phyloP scores from a whole-genome alignment of 2,888 invertebrate genomes.

The Iselma pallidipennis region DNA sequence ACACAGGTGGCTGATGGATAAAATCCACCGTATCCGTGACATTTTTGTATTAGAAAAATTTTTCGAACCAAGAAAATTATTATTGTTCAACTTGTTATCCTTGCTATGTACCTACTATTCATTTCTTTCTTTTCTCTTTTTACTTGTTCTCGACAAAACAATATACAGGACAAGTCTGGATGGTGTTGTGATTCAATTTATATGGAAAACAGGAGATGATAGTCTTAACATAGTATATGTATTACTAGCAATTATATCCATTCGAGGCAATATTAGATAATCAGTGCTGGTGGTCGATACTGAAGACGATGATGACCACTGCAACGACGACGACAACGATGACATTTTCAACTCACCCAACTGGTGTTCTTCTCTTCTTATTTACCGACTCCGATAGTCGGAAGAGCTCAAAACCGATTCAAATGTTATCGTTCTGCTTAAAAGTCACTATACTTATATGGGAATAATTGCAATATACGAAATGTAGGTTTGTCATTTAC shows the following conservation, averaged over 20 bases:
- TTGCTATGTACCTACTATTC: background rate
- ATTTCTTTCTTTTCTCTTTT: background rate
- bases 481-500: conserved; percentile 44
- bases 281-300: conserved; percentile 50
- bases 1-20: conserved; percentile 13
- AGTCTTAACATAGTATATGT: conserved; percentile 16
- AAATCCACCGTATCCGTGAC: conserved; percentile 16
- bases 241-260: conserved; percentile 42
- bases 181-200: conserved; percentile 26
- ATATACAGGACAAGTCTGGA: conserved; percentile 11
- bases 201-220: conserved; percentile 19
- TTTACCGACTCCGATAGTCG: conserved; percentile 28
- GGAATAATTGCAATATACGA: conserved; percentile 40
- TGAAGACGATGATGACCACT: conserved; percentile 28
- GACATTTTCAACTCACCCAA: background rate
- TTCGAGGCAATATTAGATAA: conserved; percentile 48
- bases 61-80: background rate
- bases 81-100: background rate
- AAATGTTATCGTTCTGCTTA: conserved; percentile 41
- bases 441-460: conserved; percentile 34
- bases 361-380: background rate
- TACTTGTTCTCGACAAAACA: background rate
- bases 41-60: conserved; percentile 11
- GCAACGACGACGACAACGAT: background rate
- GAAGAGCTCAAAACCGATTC: conserved; percentile 35